phyloP scores from a whole-genome alignment of 2,113 vertebrate species.

The Macrotis lagotis region DNA sequence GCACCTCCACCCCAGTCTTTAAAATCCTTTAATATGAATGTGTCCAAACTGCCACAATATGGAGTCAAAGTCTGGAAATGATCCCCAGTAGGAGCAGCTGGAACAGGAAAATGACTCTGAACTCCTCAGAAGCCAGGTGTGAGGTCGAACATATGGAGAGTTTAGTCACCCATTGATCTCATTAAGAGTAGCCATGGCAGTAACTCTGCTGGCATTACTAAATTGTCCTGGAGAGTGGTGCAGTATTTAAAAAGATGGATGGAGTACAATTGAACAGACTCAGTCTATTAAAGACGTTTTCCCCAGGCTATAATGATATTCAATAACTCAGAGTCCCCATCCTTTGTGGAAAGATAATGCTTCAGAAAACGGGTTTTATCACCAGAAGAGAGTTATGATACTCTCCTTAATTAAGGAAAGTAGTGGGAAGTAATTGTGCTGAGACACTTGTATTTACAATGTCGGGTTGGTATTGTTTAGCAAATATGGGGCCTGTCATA shows the following conservation, averaged over 20 bases:
- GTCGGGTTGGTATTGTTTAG: constrained; percentile 19
- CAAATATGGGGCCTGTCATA: constrained; percentile 33
- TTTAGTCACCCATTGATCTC: neutral
- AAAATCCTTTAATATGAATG: neutral
- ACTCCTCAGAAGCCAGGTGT: neutral
- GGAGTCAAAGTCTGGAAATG: neutral
- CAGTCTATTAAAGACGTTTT: neutral
- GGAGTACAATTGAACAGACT: neutral
- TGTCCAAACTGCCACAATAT: neutral
- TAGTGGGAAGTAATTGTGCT: neutral
- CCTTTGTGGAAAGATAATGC: constrained; percentile 1
- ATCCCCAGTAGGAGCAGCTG: neutral
- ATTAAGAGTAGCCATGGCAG: neutral
- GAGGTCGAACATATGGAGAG: neutral
- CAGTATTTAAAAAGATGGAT: neutral
- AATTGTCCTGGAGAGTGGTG: neutral
- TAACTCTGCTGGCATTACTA: neutral
- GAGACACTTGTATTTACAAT: constrained; percentile 30
- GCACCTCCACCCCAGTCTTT: neutral
- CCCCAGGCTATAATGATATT: neutral
- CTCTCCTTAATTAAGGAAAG: constrained; percentile 38
- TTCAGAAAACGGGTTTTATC: neutral
- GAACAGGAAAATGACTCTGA: neutral
- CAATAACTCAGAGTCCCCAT: neutral
- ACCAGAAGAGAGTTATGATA: constrained; percentile 8